These are phyloP conservation scores for Lepidonotus clava DNA, from an alignment of 2,888 invertebrate genomes.

Conservation along the genomic window DNA sequence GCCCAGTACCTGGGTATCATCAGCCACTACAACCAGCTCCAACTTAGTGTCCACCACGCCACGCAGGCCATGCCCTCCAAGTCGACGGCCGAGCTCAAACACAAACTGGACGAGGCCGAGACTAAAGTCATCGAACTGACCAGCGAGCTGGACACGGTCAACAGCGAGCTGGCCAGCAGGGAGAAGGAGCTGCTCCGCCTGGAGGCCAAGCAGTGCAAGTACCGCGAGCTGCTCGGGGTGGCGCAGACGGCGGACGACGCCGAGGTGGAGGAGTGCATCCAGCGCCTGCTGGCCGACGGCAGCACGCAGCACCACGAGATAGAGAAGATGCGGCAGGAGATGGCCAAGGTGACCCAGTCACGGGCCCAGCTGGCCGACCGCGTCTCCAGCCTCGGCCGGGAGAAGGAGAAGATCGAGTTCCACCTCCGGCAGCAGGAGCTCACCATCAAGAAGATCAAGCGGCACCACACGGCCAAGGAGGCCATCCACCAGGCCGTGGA, in stretches of 20 bases:
- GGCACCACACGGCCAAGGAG: constrained; percentile 50
- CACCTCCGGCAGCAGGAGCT: constrained; percentile 64
- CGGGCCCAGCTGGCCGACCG: constrained; percentile 46
- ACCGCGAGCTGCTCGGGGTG: constrained; percentile 60
- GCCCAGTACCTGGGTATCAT: constrained; percentile 63
- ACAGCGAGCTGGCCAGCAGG: constrained; percentile 33
- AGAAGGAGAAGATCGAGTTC: constrained; percentile 64
- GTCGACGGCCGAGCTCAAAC: constrained; percentile 57
- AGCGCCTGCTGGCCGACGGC: constrained; percentile 58
- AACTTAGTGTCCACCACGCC: constrained; percentile 37
- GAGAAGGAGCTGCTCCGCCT: constrained; percentile 58
- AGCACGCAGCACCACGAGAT: constrained; percentile 55
- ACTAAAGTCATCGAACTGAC: constrained; percentile 56
- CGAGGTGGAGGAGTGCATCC: constrained; percentile 54
- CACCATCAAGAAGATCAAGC: constrained; percentile 64
- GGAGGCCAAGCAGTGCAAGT: constrained; percentile 56
- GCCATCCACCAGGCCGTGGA: constrained; percentile 52
- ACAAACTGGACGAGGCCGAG: constrained; percentile 56
- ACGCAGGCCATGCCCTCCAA: neutral
- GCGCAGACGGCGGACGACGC: constrained; percentile 55
- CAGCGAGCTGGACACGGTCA: constrained; percentile 52
- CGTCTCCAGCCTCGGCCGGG: constrained; percentile 57
- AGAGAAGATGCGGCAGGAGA: constrained; percentile 57
- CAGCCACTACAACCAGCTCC: constrained; percentile 62
- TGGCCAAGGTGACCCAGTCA: constrained; percentile 18